These are phyloP conservation scores for Platycheirus rosarum DNA, from an alignment of 2,888 invertebrate species.

Conservation along the genomic window DNA sequence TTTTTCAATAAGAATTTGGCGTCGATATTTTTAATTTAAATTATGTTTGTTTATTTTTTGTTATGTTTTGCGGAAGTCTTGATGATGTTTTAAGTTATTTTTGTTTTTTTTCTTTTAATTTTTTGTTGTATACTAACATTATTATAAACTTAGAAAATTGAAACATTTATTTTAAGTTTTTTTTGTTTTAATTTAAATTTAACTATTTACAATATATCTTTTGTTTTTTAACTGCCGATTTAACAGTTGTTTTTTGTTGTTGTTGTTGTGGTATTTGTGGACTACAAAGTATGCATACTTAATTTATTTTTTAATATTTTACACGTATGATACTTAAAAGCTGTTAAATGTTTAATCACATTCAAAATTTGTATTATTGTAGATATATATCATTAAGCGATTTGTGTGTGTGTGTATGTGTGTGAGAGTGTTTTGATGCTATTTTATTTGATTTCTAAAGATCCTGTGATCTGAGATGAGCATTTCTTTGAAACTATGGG, in stretches of 20 bases:
- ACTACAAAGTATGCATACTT: conserved; percentile 54
- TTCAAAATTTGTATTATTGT: conserved; percentile 71
- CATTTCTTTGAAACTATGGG: no score
- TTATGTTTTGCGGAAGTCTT: conserved; percentile 68
- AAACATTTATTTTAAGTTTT: conserved; percentile 57
- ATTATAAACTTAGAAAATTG: conserved; percentile 64
- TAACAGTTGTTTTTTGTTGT: conserved; percentile 40
- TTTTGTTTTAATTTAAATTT: conserved; percentile 30
- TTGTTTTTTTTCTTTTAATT: conserved; percentile 10
- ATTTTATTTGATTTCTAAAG: conserved; percentile 23
- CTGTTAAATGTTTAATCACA: conserved; percentile 68
- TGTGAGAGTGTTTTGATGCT: conserved; percentile 23
- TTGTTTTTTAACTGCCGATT: conserved; percentile 45
- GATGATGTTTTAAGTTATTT: conserved; percentile 58
- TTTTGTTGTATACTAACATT: conserved; percentile 59
- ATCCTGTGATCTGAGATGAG: conserved; percentile 10
- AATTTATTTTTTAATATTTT: conserved; percentile 37
- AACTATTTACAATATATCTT: conserved; percentile 58
- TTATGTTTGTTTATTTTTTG: conserved; percentile 35
- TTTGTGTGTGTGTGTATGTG: conserved; percentile 41
- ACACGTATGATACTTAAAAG: conserved; percentile 61
- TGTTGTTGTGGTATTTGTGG: conserved; percentile 43
- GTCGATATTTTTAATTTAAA: conserved; percentile 62
- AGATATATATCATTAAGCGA: conserved; percentile 62
- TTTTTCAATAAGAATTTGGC: conserved; percentile 70